phyloP scores from a whole-genome alignment of 2,888 invertebrate genomes.

The Adineta ricciae region DNA sequence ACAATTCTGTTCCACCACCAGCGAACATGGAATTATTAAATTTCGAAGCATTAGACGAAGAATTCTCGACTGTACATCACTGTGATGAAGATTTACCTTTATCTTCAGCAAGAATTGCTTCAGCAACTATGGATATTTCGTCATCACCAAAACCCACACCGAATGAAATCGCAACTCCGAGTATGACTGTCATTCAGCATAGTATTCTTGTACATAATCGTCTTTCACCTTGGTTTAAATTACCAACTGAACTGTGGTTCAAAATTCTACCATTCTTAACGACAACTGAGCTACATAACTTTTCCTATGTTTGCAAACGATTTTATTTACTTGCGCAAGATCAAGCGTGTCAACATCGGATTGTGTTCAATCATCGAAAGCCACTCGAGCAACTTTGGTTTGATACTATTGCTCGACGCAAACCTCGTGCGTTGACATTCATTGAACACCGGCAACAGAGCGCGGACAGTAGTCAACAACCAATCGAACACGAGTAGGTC shows the following conservation, averaged over 20 bases:
- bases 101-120: background rate
- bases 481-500: background rate
- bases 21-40: slow-evolving; percentile 12
- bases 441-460: background rate
- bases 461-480: background rate
- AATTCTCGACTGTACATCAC: background rate
- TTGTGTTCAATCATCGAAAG: background rate
- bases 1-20: slow-evolving; percentile 14
- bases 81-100: background rate
- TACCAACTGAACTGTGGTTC: slow-evolving; percentile 18
- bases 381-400: background rate
- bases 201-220: background rate
- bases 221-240: background rate
- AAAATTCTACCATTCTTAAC: background rate
- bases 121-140: background rate
- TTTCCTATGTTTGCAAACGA: slow-evolving; percentile 11
- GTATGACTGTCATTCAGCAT: background rate
- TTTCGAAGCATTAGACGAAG: background rate
- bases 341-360: slow-evolving; percentile 16
- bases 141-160: background rate
- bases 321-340: slow-evolving; percentile 19
- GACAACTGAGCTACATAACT: background rate
- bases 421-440: background rate
- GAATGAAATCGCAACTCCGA: background rate
- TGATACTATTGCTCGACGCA: background rate